A percentile compares a stretch with the other conserved stretches of the same genome.
Conservation (phyloP, 2,113 vertebrate species). For the Oreochromis spilurus region DNA sequence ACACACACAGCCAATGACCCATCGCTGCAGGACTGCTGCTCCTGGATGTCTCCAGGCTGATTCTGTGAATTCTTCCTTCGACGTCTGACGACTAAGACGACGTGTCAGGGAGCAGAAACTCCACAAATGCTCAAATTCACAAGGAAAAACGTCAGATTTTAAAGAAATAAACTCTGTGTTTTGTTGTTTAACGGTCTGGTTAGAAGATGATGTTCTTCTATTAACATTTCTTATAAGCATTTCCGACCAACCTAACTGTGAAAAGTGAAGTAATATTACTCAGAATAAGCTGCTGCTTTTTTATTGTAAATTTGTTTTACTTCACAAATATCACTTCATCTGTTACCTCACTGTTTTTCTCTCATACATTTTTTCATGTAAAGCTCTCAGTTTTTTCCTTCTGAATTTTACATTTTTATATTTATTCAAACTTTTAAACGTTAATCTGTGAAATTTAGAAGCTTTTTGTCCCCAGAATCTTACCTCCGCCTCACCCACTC, state of each 20-base stretch:
- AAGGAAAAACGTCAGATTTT: background rate
- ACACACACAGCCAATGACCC: background rate
- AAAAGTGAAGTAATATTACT: background rate
- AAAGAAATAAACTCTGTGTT: background rate
- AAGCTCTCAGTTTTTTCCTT: background rate
- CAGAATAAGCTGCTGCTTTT: background rate
- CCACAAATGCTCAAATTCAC: background rate
- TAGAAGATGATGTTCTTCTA: background rate
- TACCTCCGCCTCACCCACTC: background rate
- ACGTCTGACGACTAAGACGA: too few relatives aligned
- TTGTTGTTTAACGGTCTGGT: background rate
- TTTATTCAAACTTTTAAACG: background rate
- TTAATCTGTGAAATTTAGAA: background rate
- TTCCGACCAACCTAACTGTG: background rate
- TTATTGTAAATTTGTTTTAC: background rate
- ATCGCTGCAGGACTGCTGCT: background rate
- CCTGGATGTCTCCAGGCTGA: background rate
- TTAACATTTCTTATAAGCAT: background rate
- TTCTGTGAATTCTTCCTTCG: background rate
- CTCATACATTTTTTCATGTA: background rate
- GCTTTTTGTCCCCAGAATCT: background rate
- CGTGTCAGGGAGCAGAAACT: accelerated
- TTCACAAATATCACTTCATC: background rate
- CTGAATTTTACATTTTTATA: background rate
- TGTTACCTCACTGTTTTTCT: background rate